Conservation (phyloP, 2,888 invertebrate genomes). For the Platycheirus rosarum region DNA sequence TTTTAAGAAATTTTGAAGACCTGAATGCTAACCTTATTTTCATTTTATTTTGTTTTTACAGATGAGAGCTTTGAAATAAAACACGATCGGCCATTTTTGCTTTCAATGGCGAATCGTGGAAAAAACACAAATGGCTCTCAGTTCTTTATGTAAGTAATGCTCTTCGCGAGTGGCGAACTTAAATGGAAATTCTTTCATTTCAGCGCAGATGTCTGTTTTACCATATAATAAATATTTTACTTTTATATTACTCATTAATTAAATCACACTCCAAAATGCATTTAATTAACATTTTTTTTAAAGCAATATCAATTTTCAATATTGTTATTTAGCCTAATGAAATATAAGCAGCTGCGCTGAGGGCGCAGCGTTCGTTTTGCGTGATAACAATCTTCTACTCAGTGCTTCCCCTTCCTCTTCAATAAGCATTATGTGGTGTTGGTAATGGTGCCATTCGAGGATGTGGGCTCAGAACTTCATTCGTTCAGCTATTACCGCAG, state of each 20-base stretch:
- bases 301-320: slow-evolving; percentile 73
- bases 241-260: slow-evolving; percentile 11
- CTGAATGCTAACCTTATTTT: no score
- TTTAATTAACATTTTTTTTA: slow-evolving; percentile 61
- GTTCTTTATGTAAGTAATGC: slow-evolving; percentile 96
- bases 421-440: slow-evolving; percentile 20
- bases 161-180: slow-evolving; percentile 10
- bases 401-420: slow-evolving; percentile 14
- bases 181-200: slow-evolving; percentile 61
- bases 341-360: slow-evolving; percentile 65
- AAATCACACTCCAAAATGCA: slow-evolving; percentile 57
- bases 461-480: slow-evolving; percentile 46
- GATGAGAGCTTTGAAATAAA: slow-evolving; percentile 96
- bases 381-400: slow-evolving; percentile 38
- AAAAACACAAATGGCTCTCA: slow-evolving; percentile 99
- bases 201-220: slow-evolving; percentile 45
- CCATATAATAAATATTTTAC: slow-evolving; percentile 19
- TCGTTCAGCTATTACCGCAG: slow-evolving; percentile 55
- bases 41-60: slow-evolving; percentile 83
- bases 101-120: slow-evolving; percentile 99
- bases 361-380: slow-evolving; percentile 39
- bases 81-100: slow-evolving; percentile 94
- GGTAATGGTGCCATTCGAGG: slow-evolving; percentile 51
- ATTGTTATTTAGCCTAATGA: slow-evolving; percentile 69
- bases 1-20: no score